A percentile compares a stretch with the other conserved stretches of the same genome.
These are phyloP conservation scores for Elegia similella DNA, from an alignment of 2,888 invertebrate genomes.

Conservation along the genomic window DNA sequence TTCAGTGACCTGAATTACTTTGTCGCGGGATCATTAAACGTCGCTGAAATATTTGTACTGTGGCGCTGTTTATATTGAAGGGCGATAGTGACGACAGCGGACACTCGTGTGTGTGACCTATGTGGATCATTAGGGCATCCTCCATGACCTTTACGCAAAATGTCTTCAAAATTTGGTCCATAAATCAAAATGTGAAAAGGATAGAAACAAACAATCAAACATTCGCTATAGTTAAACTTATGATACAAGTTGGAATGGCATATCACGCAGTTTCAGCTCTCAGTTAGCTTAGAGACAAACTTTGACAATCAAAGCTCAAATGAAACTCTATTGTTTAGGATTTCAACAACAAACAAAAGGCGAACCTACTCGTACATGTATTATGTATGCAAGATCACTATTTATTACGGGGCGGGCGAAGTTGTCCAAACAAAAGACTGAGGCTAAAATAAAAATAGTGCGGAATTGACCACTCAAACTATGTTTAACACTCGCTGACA, in stretches of 20 bases:
- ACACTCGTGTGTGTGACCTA: not conserved
- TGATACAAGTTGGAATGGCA: too few species aligned
- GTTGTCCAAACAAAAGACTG: constrained; percentile 5
- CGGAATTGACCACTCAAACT: not conserved
- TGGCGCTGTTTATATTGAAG: not conserved
- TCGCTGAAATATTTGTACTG: not conserved
- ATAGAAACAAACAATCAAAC: too few species aligned
- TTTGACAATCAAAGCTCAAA: constrained; percentile 3
- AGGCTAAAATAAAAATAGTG: not conserved
- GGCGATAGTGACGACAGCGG: not conserved
- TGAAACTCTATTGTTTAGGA: constrained; percentile 1
- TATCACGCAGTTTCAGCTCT: not conserved
- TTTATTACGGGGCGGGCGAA: constrained; percentile 4
- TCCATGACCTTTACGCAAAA: too few species aligned
- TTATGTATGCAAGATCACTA: constrained; percentile 7
- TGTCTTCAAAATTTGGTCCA: too few species aligned
- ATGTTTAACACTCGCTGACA: not conserved
- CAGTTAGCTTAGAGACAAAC: not conserved
- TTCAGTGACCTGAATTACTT: constrained; percentile 2
- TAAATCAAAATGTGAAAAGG: too few species aligned
- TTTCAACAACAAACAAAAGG: not conserved
- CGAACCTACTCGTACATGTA: not conserved
- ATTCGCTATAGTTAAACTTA: too few species aligned
- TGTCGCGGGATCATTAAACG: constrained; percentile 1
- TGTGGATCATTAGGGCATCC: not conserved